These are phyloP conservation scores for Gopherus evgoodei DNA, from an alignment of 2,113 vertebrate species.

Conservation along the genomic window DNA sequence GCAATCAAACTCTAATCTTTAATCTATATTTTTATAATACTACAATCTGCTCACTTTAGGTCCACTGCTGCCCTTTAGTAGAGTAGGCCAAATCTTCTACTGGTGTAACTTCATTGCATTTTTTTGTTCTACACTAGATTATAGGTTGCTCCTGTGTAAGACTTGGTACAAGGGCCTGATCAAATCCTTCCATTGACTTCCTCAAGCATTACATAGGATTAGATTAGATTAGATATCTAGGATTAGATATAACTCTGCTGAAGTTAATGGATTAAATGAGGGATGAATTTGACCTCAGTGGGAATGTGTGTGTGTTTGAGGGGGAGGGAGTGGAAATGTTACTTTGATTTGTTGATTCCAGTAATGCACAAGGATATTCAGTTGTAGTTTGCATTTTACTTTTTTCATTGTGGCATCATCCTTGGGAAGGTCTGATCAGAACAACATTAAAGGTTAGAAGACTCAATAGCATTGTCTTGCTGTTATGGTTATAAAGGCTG, in stretches of 20 bases:
- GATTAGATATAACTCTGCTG: background rate
- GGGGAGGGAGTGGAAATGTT: accelerated
- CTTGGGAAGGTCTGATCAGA: background rate
- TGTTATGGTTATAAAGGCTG: background rate
- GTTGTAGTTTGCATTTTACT: background rate
- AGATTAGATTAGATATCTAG: background rate
- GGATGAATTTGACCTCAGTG: background rate
- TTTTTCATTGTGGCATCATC: accelerated
- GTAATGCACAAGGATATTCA: background rate
- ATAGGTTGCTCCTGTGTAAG: background rate
- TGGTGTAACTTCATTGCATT: background rate
- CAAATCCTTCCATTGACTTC: background rate
- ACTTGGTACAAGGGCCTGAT: background rate
- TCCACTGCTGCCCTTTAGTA: background rate
- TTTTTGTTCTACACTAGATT: background rate
- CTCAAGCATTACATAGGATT: background rate
- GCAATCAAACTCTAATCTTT: background rate
- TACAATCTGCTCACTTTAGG: background rate
- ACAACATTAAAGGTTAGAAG: background rate
- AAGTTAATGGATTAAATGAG: background rate
- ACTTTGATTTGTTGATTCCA: background rate
- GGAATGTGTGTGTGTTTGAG: background rate
- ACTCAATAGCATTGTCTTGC: background rate
- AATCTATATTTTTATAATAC: background rate
- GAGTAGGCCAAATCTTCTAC: background rate